Base-by-base conservation (phyloP, 2,888 invertebrate genomes). In the Amblyjoppa proteus region DNA sequence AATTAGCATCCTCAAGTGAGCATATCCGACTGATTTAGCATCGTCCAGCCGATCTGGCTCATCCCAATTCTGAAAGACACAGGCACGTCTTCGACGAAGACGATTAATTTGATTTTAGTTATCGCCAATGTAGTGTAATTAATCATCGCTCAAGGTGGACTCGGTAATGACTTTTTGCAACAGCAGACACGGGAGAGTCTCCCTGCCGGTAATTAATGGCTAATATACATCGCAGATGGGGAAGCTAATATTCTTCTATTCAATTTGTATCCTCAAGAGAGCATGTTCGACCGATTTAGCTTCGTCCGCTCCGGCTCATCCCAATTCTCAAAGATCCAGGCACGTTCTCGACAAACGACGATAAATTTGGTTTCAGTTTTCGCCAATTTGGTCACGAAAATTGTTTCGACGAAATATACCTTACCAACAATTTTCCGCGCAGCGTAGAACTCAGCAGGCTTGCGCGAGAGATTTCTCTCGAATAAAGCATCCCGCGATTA, bases 231-330 rank as follows among this genome's bases (percentile, higher is more conserved):
- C 41, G 11, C 11, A 56, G 56, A 45, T 16, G 45, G 20, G 34
- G 13, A 16, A n/a, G 41, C 25, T 25, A 71, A 84, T 80, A 58
- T 79, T 79, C 34, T 41, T 41, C 11, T 11, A 11, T 41, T 1
- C 5, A 41, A 41, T 41, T 11, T 11, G 11, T 41, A 41, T 41
- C 41, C 11, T 41, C 11, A 11, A 41, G 41, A 41, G 41, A 41
- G 41, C 41, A 11, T 11, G 2, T 11, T 11, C 11, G 41, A 41
- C 41, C 41, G 5, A 41, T 41, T 41, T 41, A 11, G 41, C 41
- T 3, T 41, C 41, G 11, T 11, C 41, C 41, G 41, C 11, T 11
- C 11, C 11, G 41, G 41, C 41, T 41, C 11, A 41, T 41, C 41
- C 41, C 41, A 41, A 11, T 1, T 11, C 41, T 41, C 2, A 41